These are phyloP conservation scores for Mobula hypostoma DNA, from an alignment of 2,113 vertebrate species.

Conservation along the genomic window DNA sequence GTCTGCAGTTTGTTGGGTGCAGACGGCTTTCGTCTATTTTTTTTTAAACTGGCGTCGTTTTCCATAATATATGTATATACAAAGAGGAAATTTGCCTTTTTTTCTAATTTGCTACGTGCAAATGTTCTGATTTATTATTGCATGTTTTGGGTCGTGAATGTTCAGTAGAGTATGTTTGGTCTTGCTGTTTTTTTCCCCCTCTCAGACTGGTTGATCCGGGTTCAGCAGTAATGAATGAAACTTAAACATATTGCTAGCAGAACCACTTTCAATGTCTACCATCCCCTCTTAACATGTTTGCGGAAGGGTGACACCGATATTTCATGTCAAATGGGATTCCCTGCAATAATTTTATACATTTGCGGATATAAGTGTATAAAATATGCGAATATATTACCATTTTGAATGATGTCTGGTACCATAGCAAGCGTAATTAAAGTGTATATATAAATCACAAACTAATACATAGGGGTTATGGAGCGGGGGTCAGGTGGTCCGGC, in stretches of 20 bases:
- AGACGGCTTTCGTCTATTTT: background rate
- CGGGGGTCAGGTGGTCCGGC: background rate
- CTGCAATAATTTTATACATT: background rate
- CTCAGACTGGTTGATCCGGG: slow-evolving; percentile 14
- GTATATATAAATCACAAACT: slow-evolving; percentile 23
- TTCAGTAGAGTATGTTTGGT: background rate
- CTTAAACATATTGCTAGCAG: background rate
- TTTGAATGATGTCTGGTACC: background rate
- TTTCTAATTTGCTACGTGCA: background rate
- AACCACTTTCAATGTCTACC: background rate
- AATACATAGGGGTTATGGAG: background rate
- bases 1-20: background rate
- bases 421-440: background rate
- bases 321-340: background rate
- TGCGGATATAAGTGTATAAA: background rate
- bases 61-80: background rate
- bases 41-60: background rate
- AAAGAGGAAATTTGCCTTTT: background rate
- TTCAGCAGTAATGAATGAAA: slow-evolving; percentile 6
- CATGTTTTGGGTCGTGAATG: background rate
- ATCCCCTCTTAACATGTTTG: slow-evolving; percentile 18
- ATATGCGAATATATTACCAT: background rate
- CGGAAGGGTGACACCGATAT: background rate
- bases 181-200: background rate
- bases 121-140: background rate